Base-by-base conservation (phyloP, 2,113 vertebrate genomes). In the Urocynchramus pylzowi region DNA sequence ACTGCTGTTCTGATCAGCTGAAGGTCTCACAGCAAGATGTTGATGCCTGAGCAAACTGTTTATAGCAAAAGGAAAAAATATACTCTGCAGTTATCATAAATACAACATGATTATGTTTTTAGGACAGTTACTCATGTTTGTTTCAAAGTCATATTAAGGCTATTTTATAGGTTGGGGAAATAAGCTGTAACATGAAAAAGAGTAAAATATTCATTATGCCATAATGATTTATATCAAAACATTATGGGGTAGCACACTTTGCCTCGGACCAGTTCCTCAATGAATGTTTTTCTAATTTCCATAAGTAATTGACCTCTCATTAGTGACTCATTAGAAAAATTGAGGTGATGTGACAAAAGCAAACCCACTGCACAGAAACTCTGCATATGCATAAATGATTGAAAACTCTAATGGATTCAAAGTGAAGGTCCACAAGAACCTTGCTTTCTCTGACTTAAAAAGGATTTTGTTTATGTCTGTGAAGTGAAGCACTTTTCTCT, bases 291-390 rank as follows among this genome's bases (percentile, higher is more conserved):
- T 90, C 85, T 97, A 90, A 98, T 98, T 98, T 97, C 95, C 93
- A 96, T 97, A 93, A 97, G 96, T 95, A 97, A 97, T 97, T 97
- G 98, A 96, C 96, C 97, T 96, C 96, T 95, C 96, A 97, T 97
- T 97, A 98, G 56, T 65, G 67, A 83, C 94, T 97, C 93, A 84
- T 98, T 97, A 98, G 95, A 95, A 97, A 97, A 97, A 98, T 90
- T 95, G 96, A 97, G 84, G 87, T 84, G 93, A 95, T 84, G 79
- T 96, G 96, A 90, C 94, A 96, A 97, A 97, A 41, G 61, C 74
- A 97, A 97, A 96, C 94, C 87, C 92, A 95, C 85, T 84, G 83
- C 6, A 96, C 83, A 96, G 75, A 90, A 94, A 91, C 77, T 96
- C 89, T 96, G 87, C 45, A 26, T 84, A 19, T 87, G 73, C 94